A percentile compares a stretch with the other conserved stretches of the same genome.
phyloP scores from a whole-genome alignment of 2,113 vertebrate species.

The Dicerorhinus sumatrensis region DNA sequence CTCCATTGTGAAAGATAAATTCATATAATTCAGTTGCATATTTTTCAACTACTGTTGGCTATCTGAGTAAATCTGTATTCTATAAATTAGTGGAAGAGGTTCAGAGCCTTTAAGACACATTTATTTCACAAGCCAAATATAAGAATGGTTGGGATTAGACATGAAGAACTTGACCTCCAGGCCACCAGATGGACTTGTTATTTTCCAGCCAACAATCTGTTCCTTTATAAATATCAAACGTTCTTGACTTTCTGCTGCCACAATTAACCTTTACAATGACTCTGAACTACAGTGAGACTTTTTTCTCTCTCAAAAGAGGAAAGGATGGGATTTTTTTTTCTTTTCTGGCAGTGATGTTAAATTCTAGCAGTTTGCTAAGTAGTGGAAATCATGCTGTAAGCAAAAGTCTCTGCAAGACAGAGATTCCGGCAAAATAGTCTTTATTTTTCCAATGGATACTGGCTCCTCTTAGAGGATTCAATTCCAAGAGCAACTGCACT shows the following conservation, averaged over 20 bases:
- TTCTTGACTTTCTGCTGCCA: neutral
- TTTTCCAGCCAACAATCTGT: constrained; percentile 16
- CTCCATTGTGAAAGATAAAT: constrained; percentile 6
- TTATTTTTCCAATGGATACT: constrained; percentile 60
- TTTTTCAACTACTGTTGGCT: neutral
- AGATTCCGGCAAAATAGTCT: constrained; percentile 54
- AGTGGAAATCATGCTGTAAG: constrained; percentile 37
- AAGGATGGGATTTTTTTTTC: neutral
- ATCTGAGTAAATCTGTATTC: constrained; percentile 7
- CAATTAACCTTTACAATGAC: constrained; percentile 36
- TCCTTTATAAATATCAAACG: constrained; percentile 3
- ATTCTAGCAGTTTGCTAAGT: constrained; percentile 53
- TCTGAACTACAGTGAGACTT: neutral
- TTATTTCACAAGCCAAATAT: constrained; percentile 3
- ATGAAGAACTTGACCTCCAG: constrained; percentile 47
- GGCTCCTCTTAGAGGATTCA: neutral
- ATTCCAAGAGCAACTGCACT: constrained; percentile 43
- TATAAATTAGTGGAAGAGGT: neutral
- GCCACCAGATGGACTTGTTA: neutral
- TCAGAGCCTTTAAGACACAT: neutral
- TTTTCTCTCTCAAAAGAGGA: neutral
- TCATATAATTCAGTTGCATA: neutral
- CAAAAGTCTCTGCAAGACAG: neutral
- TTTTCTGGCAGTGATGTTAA: neutral
- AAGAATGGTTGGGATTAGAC: neutral